Evolutionary conservation across 2,888 invertebrate genomes (phyloP).

Genomic region (Nephrotoma flavescens): DNA sequence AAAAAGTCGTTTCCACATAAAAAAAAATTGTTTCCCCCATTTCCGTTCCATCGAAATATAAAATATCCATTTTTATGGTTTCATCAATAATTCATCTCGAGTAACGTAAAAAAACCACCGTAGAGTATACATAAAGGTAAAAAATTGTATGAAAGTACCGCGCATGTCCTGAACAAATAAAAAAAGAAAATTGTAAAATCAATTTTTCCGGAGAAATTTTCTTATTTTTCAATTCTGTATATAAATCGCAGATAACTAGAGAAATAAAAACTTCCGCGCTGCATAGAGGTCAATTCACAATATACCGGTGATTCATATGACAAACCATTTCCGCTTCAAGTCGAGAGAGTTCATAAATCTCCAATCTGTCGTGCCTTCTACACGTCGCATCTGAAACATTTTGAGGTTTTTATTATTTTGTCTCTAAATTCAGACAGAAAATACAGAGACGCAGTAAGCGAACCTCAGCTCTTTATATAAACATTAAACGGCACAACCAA

Average conservation of each 20-base stretch:
- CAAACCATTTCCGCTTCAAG: not conserved
- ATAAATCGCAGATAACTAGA: not conserved
- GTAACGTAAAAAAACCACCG: not conserved
- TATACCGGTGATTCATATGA: not conserved
- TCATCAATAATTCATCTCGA: not conserved
- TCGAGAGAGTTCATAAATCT: not conserved
- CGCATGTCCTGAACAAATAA: not conserved
- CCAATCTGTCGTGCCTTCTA: not conserved
- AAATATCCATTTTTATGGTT: not conserved
- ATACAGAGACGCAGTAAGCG: not conserved
- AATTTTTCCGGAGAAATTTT: not conserved
- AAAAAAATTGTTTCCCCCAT: not conserved
- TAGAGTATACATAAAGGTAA: not conserved
- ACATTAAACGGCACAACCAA: not conserved
- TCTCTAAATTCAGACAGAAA: not conserved
- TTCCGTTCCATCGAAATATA: not conserved
- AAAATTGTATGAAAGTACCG: not conserved
- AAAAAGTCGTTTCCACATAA: not conserved
- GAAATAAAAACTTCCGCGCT: not conserved
- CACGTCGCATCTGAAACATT: not conserved
- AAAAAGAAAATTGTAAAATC: not conserved
- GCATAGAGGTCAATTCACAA: not conserved
- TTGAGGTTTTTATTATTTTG: not conserved
- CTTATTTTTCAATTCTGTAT: not conserved
- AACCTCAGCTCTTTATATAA: no score